These are phyloP conservation scores for Drosophila rubida DNA, from an alignment of 2,888 invertebrate species.

Conservation along the genomic window DNA sequence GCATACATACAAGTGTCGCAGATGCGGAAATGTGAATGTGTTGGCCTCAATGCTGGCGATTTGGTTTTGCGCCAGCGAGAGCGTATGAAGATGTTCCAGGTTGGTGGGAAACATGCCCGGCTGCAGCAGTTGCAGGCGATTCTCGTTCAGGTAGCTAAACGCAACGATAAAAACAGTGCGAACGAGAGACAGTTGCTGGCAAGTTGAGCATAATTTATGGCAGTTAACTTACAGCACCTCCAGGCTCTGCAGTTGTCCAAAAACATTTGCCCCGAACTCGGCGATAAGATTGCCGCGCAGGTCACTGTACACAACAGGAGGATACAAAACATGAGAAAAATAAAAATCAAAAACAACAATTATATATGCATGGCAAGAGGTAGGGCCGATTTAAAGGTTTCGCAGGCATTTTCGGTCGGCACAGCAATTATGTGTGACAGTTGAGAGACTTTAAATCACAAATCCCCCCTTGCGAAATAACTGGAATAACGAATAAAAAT, in stretches of 20 bases:
- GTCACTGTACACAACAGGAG: conserved; percentile 82
- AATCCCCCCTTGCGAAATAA: background rate
- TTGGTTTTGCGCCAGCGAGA: conserved; percentile 86
- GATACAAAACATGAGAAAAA: too few relatives aligned
- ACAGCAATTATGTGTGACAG: background rate
- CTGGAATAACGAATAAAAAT: background rate
- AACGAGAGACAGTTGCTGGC: conserved; percentile 1
- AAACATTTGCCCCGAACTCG: conserved; percentile 82
- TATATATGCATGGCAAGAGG: background rate
- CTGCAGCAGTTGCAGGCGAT: conserved; percentile 82
- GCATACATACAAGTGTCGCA: conserved; percentile 85
- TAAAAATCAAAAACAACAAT: background rate
- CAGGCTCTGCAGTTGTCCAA: conserved; percentile 84
- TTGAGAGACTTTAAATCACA: conserved; percentile 1
- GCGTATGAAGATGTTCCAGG: conserved; percentile 82
- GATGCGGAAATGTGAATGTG: conserved; percentile 82
- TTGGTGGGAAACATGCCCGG: conserved; percentile 82
- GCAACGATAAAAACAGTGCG: background rate
- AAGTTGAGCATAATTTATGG: conserved; percentile 10
- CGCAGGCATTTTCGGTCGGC: background rate
- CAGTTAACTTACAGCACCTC: conserved; percentile 84
- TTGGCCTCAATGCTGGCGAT: conserved; percentile 78
- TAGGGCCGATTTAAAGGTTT: background rate
- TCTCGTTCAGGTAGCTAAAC: conserved; percentile 84
- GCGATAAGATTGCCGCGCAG: conserved; percentile 85